Conservation (phyloP, 1,140 invertebrate genomes). For the Pristionchus pacificus region DNA sequence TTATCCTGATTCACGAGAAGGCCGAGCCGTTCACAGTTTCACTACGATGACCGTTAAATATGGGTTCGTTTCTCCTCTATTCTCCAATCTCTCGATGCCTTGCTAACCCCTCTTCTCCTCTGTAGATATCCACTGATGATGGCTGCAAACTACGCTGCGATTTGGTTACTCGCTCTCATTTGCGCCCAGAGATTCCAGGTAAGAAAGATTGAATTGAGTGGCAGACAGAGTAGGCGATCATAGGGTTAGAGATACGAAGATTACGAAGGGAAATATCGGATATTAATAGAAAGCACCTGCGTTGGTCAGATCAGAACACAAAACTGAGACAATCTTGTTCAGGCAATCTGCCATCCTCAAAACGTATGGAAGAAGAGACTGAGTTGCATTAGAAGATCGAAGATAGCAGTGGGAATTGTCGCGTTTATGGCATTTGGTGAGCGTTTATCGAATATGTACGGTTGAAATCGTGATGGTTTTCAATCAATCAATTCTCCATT, state of each 20-base stretch:
- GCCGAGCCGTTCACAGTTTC: too few relatives aligned
- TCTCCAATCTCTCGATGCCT: too few relatives aligned
- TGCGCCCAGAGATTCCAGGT: conserved; percentile 19
- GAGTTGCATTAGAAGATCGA: conserved; percentile 6
- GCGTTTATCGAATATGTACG: neutral
- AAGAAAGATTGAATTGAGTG: neutral
- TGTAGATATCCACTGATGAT: conserved; percentile 5
- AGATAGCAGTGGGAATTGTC: conserved; percentile 3
- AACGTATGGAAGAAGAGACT: conserved; percentile 14
- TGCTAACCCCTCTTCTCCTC: neutral
- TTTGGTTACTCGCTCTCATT: conserved; percentile 12
- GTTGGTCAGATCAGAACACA: too few relatives aligned
- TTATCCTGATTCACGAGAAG: too few relatives aligned
- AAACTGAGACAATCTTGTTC: neutral
- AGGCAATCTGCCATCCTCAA: conserved; percentile 15
- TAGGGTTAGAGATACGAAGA: too few relatives aligned
- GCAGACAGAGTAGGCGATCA: too few relatives aligned
- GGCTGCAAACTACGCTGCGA: conserved; percentile 13
- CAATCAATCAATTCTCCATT: too few relatives aligned
- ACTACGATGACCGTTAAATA: too few relatives aligned
- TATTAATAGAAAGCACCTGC: too few relatives aligned
- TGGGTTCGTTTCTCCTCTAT: too few relatives aligned
- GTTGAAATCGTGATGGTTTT: neutral
- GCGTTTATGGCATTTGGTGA: neutral
- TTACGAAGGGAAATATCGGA: too few relatives aligned